Evolutionary conservation across 2,113 vertebrate species (phyloP), one percentile per base, ranked within the genome.

Genomic region (Urocitellus parryii): DNA sequence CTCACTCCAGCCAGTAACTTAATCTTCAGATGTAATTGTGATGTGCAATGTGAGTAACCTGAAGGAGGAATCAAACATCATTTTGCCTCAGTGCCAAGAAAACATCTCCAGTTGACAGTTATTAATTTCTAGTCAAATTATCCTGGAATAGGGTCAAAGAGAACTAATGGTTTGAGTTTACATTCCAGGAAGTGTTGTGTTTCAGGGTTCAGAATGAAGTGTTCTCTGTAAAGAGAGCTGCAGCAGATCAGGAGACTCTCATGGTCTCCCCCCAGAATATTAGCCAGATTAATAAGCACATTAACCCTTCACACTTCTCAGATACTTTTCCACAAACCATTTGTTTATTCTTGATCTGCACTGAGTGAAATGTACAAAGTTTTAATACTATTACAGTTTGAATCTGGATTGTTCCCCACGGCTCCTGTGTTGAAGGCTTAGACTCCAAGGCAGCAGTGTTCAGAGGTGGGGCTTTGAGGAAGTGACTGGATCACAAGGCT

Each of bases 101-200:
- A 87, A 13, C 92, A 97, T 65, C 39, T 58, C n/a, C 11, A 45
- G 81, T 90, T 96, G 91, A 88, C 78, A 96, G 92, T 70, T 96
- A 97, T 97, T 98, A 96, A 86, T 83, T 98, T 98, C 95, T 88
- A 79, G 91, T 96, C 58, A 97, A 93, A 95, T 97, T 97, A 94
- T 93, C 95, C 91, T 97, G 14, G 79, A 97, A 91, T 63, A 91
- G 95, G 95, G 97, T 98, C 97, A 97, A 89, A 97, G 87, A 96
- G 95, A 97, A 97, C 91, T 97, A 96, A 97, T 96, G 91, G 96
- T 68, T 93, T 96, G 78, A 72, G 88, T 95, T 97, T 90, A 91
- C 67, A 90, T 95, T 48, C 58, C 51, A 91, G 77, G 18, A 90
- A 90, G 74, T 73, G 76, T 53, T 96, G 93, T 85, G 77, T 83